These are phyloP conservation scores for Ophiodon elongatus DNA, from an alignment of 2,113 vertebrate species.

Conservation along the genomic window DNA sequence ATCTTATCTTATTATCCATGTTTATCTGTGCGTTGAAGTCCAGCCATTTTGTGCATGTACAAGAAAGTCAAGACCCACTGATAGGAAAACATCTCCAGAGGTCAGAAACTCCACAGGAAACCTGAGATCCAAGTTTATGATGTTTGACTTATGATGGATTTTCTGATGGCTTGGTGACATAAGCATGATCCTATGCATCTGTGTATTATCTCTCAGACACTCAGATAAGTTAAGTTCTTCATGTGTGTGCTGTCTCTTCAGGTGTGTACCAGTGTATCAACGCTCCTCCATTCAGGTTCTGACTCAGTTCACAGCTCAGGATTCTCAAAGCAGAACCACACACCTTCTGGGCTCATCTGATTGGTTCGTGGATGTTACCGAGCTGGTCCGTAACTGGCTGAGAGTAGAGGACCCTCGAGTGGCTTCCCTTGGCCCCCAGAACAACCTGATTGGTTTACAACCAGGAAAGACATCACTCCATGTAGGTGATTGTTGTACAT, in stretches of 20 bases:
- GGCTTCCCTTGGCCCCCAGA: constrained; percentile 66
- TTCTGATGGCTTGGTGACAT: background rate
- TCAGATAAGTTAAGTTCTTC: background rate
- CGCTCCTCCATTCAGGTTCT: constrained; percentile 80
- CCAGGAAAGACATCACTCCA: constrained; percentile 83
- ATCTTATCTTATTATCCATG: background rate
- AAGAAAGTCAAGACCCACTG: background rate
- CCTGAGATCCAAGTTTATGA: background rate
- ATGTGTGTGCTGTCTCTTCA: constrained; percentile 37
- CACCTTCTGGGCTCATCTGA: constrained; percentile 81
- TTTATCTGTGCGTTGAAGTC: background rate
- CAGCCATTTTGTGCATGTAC: background rate
- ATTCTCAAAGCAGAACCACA: constrained; percentile 55
- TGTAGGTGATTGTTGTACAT: constrained; percentile 53
- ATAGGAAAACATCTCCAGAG: background rate
- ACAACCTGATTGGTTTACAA: constrained; percentile 74
- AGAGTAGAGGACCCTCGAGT: constrained; percentile 77
- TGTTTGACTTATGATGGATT: background rate
- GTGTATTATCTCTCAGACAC: background rate
- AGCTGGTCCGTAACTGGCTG: constrained; percentile 75
- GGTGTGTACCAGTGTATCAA: constrained; percentile 82
- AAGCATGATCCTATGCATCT: background rate
- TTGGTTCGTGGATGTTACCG: constrained; percentile 83
- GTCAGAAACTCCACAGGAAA: background rate
- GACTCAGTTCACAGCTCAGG: constrained; percentile 80